Conservation (phyloP, 2,797 vertebrate species). For the Parauchenoglanis ngamensis region DNA sequence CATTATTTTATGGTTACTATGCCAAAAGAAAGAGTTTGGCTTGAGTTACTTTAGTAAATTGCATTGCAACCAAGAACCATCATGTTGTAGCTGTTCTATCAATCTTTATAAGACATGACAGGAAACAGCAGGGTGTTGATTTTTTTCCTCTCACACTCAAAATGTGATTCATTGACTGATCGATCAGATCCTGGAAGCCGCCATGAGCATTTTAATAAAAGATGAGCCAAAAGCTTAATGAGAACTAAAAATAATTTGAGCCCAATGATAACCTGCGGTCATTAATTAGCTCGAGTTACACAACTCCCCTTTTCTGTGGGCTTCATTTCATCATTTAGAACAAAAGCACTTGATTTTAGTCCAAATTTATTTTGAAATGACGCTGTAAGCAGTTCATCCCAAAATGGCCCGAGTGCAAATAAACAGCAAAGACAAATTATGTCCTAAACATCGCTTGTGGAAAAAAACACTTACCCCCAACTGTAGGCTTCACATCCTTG, state of each 20-base stretch:
- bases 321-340: background rate
- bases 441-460: background rate
- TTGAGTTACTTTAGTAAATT: background rate
- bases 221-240: constrained; percentile 1
- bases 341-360: no score
- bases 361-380: background rate
- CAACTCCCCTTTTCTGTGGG: background rate
- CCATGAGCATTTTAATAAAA: background rate
- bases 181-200: background rate
- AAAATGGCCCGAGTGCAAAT: background rate
- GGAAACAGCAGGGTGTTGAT: background rate
- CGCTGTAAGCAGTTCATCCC: background rate
- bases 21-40: background rate
- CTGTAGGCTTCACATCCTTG: constrained; percentile 47
- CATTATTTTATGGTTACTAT: background rate
- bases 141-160: background rate
- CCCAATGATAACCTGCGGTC: constrained; percentile 2
- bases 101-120: background rate
- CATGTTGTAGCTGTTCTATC: background rate
- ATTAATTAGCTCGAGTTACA: background rate
- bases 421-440: background rate
- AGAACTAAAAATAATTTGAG: constrained; percentile 9
- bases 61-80: background rate
- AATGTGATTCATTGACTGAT: background rate
- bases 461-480: constrained; percentile 18